These are phyloP conservation scores for Amiota minor DNA, from an alignment of 2,888 invertebrate genomes.

Conservation along the genomic window DNA sequence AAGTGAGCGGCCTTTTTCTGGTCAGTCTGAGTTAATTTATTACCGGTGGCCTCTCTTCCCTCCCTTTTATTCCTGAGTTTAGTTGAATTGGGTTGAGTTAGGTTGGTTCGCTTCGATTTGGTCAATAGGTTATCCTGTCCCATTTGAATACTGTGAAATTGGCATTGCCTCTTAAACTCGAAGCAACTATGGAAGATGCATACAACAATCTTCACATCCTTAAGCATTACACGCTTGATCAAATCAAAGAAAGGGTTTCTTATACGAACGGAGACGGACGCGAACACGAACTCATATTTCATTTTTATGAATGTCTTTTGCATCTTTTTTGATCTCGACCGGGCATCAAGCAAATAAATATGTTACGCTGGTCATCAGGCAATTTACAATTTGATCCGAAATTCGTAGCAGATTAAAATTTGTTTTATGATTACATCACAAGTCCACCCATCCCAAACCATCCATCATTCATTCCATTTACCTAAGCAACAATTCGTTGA, in stretches of 20 bases:
- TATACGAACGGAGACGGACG: too few species aligned
- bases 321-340: background rate
- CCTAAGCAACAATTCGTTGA: background rate
- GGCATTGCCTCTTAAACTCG: background rate
- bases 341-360: too few species aligned
- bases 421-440: slow-evolving; percentile 46
- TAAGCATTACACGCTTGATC: slow-evolving; percentile 67
- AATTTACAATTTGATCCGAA: slow-evolving; percentile 57
- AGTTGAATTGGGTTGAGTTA: too few species aligned
- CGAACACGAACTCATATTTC: slow-evolving; percentile 20
- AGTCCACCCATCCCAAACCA: too few species aligned
- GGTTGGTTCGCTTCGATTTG: too few species aligned
- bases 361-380: slow-evolving; percentile 47
- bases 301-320: background rate
- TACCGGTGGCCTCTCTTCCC: slow-evolving; percentile 41
- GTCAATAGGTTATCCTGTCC: too few species aligned
- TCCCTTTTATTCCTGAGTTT: too few species aligned
- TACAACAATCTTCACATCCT: slow-evolving; percentile 60
- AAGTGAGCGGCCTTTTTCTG: background rate
- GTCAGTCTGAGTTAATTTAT: slow-evolving; percentile 44
- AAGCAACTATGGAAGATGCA: background rate
- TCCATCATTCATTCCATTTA: too few species aligned
- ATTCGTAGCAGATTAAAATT: slow-evolving; percentile 51
- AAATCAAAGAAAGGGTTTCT: slow-evolving; percentile 35
- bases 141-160: slow-evolving; percentile 7